Conservation (phyloP, 53 echinoderm and acorn worm species). For the Henricia sp. region DNA sequence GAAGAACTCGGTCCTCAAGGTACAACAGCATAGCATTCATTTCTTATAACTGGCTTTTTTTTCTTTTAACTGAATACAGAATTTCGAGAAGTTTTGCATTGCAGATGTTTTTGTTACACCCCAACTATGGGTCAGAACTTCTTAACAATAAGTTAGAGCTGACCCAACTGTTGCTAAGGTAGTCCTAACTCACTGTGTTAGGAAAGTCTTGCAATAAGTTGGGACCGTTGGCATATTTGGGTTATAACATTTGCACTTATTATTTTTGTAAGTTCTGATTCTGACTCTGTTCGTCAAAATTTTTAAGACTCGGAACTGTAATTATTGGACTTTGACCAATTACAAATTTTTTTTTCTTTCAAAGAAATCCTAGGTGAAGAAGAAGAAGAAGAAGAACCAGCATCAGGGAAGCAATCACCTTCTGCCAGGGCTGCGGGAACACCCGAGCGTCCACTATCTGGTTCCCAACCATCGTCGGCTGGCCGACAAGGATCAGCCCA, state of each 20-base stretch:
- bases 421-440: neutral
- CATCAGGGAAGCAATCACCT: conserved; percentile 25
- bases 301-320: conserved; percentile 23
- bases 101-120: neutral
- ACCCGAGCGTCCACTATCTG: conserved; percentile 25
- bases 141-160: neutral
- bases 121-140: neutral
- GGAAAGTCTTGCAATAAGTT: neutral
- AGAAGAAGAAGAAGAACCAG: too few species aligned
- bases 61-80: too few species aligned
- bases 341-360: too few species aligned
- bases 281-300: neutral
- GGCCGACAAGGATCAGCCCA: neutral
- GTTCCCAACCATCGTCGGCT: conserved; percentile 29
- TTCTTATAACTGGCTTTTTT: conserved; percentile 39
- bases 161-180: too few species aligned
- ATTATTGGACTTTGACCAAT: conserved; percentile 19
- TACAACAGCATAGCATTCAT: conserved; percentile 15
- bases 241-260: too few species aligned
- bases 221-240: conserved; percentile 4
- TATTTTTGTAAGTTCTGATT: neutral
- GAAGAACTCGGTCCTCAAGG: conserved; percentile 28
- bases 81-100: conserved; percentile 52
- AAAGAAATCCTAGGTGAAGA: too few species aligned
- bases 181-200: too few species aligned